Percentiles rank a stretch among this genome's conserved stretches.
These are phyloP conservation scores for Oostethus manadensis DNA, from an alignment of 2,113 vertebrate genomes.

Conservation along the genomic window DNA sequence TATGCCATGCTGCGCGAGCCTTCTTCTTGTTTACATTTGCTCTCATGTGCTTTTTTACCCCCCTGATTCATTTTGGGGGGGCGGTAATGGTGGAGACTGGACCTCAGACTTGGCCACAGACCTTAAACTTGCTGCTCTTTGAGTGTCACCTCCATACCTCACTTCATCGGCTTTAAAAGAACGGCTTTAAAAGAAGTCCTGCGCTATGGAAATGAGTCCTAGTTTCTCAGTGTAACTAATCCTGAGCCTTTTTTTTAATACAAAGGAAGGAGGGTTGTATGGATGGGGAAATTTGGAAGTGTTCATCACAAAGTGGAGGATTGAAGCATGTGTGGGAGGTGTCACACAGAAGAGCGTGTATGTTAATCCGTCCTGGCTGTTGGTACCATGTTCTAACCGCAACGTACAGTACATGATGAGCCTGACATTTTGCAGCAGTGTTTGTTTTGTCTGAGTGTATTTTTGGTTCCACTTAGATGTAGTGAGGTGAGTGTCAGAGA, in stretches of 20 bases:
- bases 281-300: conserved; percentile 35
- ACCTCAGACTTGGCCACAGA: conserved; percentile 7
- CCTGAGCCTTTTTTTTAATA: conserved; percentile 33
- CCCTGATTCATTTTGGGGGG: background rate
- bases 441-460: background rate
- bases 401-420: conserved; percentile 12
- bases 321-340: conserved; percentile 60
- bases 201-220: conserved; percentile 69
- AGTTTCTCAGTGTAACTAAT: conserved; percentile 65
- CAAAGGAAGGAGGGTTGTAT: conserved; percentile 23
- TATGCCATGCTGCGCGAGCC: too few relatives aligned
- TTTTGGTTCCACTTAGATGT: background rate
- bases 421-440: conserved; percentile 3
- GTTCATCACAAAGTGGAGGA: conserved; percentile 32
- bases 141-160: conserved; percentile 42
- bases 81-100: background rate
- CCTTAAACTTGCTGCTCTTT: conserved; percentile 18
- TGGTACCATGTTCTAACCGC: conserved; percentile 17
- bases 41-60: too few relatives aligned
- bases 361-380: conserved; percentile 48
- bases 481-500: background rate
- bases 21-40: too few relatives aligned
- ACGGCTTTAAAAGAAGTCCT: too few relatives aligned
- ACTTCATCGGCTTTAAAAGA: conserved; percentile 54
- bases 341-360: conserved; percentile 44